These are phyloP conservation scores for Petromus typicus DNA, from an alignment of 2,113 vertebrate genomes.

Conservation along the genomic window DNA sequence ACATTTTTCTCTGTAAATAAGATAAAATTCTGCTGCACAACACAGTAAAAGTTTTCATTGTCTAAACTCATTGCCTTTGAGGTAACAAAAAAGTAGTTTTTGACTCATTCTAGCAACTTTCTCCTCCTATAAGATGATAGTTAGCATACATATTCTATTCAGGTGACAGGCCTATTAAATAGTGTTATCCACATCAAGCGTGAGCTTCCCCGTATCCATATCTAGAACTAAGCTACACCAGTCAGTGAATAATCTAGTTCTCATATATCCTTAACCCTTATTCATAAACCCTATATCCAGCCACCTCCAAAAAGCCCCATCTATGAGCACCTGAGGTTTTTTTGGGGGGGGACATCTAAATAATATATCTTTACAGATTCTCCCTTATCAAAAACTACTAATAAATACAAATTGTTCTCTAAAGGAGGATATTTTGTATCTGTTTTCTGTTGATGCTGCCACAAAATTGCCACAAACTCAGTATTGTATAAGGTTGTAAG, in stretches of 20 bases:
- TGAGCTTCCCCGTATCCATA: neutral
- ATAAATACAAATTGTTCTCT: conserved; percentile 26
- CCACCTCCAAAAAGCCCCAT: neutral
- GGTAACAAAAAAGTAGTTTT: conserved; percentile 14
- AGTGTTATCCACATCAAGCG: neutral
- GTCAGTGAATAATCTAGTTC: neutral
- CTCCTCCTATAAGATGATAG: neutral
- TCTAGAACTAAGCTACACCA: neutral
- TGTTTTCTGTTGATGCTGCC: conserved; percentile 18
- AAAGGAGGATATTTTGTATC: conserved; percentile 9
- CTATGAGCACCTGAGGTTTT: neutral
- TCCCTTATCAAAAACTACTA: conserved; percentile 11
- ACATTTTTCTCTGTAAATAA: conserved; percentile 2
- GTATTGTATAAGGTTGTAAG: neutral
- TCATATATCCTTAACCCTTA: neutral
- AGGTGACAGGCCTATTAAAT: neutral
- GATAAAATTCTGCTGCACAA: neutral
- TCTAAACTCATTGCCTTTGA: neutral
- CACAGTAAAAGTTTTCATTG: conserved; percentile 24
- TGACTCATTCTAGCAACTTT: neutral
- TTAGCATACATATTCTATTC: neutral
- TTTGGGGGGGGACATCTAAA: neutral
- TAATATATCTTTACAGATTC: conserved; percentile 1
- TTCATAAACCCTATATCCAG: neutral
- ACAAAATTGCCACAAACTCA: conserved; percentile 17